These are phyloP conservation scores for Pseudoatta argentina DNA, from an alignment of 1,140 invertebrate species.

Conservation along the genomic window DNA sequence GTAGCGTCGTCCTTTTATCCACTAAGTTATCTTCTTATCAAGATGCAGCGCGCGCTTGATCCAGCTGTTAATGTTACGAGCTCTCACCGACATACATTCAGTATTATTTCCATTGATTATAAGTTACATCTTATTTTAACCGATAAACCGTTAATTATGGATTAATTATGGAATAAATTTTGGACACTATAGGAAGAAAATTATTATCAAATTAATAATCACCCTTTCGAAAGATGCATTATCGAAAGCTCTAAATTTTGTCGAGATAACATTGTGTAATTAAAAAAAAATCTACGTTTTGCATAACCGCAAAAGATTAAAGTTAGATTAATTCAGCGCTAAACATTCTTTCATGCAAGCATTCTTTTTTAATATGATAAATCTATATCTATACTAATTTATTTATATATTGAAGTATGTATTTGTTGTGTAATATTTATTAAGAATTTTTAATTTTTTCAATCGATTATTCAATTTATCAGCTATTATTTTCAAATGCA, in stretches of 20 bases:
- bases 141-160: slow-evolving; percentile 14
- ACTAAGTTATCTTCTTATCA: slow-evolving; percentile 61
- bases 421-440: slow-evolving; percentile 3
- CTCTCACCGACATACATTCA: slow-evolving; percentile 25
- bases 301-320: neutral
- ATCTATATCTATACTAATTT: neutral
- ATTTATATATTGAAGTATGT: neutral
- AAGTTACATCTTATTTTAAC: slow-evolving; percentile 20
- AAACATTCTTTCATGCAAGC: neutral
- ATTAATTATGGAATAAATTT: slow-evolving; percentile 3
- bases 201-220: neutral
- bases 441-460: neutral
- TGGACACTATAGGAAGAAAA: neutral
- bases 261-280: neutral
- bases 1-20: slow-evolving; percentile 35
- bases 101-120: slow-evolving; percentile 31
- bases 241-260: neutral
- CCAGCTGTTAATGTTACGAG: slow-evolving; percentile 54
- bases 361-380: neutral
- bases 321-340: neutral
- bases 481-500: slow-evolving; percentile 21
- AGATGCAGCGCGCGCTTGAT: slow-evolving; percentile 46
- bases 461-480: neutral
- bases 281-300: neutral
- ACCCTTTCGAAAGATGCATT: neutral